A percentile compares a stretch with the other conserved stretches of the same genome.
Evolutionary conservation across 1,140 invertebrate genomes (phyloP).

Genomic region (Wiebesia pumilae): DNA sequence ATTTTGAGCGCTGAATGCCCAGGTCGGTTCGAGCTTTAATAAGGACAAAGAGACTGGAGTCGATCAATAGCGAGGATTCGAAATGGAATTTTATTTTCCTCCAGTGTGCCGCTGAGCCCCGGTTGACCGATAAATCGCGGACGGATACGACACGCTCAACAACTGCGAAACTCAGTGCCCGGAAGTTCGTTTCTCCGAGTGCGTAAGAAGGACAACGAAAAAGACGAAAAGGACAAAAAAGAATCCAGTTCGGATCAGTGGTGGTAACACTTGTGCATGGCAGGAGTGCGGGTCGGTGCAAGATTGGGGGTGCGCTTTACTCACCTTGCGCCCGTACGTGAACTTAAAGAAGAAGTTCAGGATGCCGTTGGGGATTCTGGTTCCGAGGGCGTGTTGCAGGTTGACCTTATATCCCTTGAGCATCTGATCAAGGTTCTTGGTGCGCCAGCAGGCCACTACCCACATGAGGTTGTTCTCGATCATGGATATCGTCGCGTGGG

Average conservation of each 20-base stretch:
- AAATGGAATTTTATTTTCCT: too few species aligned
- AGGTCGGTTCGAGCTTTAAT: too few species aligned
- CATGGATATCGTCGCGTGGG: slow-evolving; percentile 96
- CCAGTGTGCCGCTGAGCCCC: too few species aligned
- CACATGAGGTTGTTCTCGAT: slow-evolving; percentile 94
- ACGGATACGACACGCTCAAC: too few species aligned
- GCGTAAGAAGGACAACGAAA: neutral
- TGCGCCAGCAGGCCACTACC: slow-evolving; percentile 91
- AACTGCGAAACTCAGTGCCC: too few species aligned
- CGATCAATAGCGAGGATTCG: too few species aligned
- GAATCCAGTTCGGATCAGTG: neutral
- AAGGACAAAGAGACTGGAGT: too few species aligned
- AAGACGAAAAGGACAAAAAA: neutral
- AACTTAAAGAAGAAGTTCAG: slow-evolving; percentile 94
- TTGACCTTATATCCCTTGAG: slow-evolving; percentile 93
- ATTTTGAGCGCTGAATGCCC: too few species aligned
- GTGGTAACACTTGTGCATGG: too few species aligned
- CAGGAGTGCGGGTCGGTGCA: neutral
- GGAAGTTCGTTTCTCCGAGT: too few species aligned
- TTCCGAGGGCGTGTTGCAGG: slow-evolving; percentile 89
- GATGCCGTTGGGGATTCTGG: slow-evolving; percentile 89
- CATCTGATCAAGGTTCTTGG: slow-evolving; percentile 89
- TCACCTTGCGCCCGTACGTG: slow-evolving; percentile 89
- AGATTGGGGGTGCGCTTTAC: slow-evolving; percentile 49
- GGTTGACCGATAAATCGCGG: too few species aligned